These are phyloP conservation scores for Odontamblyopus lacepedii DNA, from an alignment of 2,797 vertebrate genomes.

Conservation along the genomic window DNA sequence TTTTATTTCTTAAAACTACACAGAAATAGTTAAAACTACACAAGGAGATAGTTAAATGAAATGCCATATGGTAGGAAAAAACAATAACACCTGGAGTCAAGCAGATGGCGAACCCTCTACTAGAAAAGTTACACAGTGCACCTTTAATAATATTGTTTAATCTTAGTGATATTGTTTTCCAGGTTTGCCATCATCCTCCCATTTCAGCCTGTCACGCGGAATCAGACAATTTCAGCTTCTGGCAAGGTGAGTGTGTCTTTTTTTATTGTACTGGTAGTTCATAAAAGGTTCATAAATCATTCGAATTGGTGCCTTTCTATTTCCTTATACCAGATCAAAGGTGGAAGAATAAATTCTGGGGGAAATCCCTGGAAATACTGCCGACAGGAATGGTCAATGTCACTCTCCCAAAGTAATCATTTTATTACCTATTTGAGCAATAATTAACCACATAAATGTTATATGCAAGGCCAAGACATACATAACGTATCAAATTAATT, in stretches of 20 bases:
- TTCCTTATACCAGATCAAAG: conserved; percentile 82
- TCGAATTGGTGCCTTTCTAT: conserved; percentile 7
- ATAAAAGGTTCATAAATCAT: not conserved
- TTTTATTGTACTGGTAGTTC: not conserved
- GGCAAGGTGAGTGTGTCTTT: conserved; percentile 84
- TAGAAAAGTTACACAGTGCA: no score
- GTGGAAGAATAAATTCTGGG: conserved; percentile 98
- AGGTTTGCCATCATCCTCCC: conserved; percentile 94
- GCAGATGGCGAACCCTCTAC: no score
- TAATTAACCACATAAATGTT: not conserved
- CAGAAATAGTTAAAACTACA: no score
- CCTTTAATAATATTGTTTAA: not conserved
- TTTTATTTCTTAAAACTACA: no score
- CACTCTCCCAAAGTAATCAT: conserved; percentile 83
- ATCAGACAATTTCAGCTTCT: conserved; percentile 89
- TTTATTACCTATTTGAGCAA: not conserved
- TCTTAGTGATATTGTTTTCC: not conserved
- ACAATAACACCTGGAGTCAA: no score
- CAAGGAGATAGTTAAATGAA: no score
- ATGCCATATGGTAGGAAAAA: no score
- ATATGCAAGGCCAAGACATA: not conserved
- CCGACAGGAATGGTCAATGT: conserved; percentile 91
- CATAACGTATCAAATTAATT: not conserved
- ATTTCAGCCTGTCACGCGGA: conserved; percentile 91
- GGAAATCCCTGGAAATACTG: conserved; percentile 93